A percentile compares a stretch with the other conserved stretches of the same genome.
Evolutionary conservation across 1,140 invertebrate genomes (phyloP).

Genomic region (Samia ricini): DNA sequence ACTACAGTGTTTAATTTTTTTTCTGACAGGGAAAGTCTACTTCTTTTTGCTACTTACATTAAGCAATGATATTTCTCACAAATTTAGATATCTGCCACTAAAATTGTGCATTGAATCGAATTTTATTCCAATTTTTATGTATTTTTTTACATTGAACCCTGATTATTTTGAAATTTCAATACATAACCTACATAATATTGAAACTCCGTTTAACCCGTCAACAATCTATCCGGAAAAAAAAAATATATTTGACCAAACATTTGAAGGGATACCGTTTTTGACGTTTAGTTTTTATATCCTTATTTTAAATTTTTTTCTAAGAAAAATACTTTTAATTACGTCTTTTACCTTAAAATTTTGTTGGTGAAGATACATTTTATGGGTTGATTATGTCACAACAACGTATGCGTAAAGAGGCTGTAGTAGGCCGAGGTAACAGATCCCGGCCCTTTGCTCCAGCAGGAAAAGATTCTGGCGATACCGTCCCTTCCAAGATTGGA

Average conservation of each 20-base stretch:
- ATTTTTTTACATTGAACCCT: no score
- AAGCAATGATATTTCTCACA: no score
- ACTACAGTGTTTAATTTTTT: no score
- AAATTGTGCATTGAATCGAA: no score
- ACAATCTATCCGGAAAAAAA: constrained; percentile 42
- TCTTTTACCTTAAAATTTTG: background rate
- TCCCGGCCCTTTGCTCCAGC: background rate
- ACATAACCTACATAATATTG: constrained; percentile 7
- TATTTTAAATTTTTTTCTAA: constrained; percentile 27
- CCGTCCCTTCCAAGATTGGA: background rate
- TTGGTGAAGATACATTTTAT: background rate
- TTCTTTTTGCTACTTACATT: no score
- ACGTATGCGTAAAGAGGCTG: constrained; percentile 16
- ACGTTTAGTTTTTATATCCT: constrained; percentile 31
- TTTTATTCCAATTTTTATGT: no score
- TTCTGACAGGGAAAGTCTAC: no score
- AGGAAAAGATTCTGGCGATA: constrained; percentile 33
- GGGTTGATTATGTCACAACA: constrained; percentile 27
- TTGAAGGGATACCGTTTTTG: constrained; percentile 30
- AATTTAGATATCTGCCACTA: no score
- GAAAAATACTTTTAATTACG: constrained; percentile 2
- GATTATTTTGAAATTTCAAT: background rate
- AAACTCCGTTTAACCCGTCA: constrained; percentile 38
- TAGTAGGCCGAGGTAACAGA: background rate
- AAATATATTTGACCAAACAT: constrained; percentile 23